Evolutionary conservation across 1,140 invertebrate genomes (phyloP).

Genomic region (Drosophila insularis): DNA sequence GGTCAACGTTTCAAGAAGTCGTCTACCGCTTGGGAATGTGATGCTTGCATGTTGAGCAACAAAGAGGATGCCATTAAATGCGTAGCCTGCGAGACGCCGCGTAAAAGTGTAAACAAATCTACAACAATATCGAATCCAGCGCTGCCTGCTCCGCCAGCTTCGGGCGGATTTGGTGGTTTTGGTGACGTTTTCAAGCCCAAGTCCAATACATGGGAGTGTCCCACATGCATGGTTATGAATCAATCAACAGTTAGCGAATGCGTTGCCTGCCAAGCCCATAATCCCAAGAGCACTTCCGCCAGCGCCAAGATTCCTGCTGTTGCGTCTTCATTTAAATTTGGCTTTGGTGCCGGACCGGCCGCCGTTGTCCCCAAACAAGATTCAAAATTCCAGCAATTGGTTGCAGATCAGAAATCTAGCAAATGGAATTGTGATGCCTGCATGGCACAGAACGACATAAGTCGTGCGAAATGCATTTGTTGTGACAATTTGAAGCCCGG

Average conservation of each 20-base stretch:
- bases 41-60: slow-evolving; percentile 86
- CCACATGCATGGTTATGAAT: slow-evolving; percentile 85
- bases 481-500: slow-evolving; percentile 87
- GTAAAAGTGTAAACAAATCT: not conserved
- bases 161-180: slow-evolving; percentile 83
- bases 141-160: not conserved
- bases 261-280: slow-evolving; percentile 82
- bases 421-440: slow-evolving; percentile 88
- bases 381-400: slow-evolving; percentile 68
- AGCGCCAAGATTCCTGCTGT: too few species aligned
- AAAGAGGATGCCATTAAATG: slow-evolving; percentile 84
- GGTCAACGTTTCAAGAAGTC: slow-evolving; percentile 84
- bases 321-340: slow-evolving; percentile 38
- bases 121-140: slow-evolving; percentile 3
- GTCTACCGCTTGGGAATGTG: slow-evolving; percentile 86
- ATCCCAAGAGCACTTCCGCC: slow-evolving; percentile 31
- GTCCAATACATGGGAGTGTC: slow-evolving; percentile 85
- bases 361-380: slow-evolving; percentile 49
- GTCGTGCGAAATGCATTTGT: slow-evolving; percentile 86
- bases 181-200: slow-evolving; percentile 84
- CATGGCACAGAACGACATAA: slow-evolving; percentile 85
- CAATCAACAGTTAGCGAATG: slow-evolving; percentile 84
- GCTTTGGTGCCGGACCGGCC: slow-evolving; percentile 21
- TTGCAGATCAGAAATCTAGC: slow-evolving; percentile 77
- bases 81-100: slow-evolving; percentile 83